A percentile compares a stretch with the other conserved stretches of the same genome.
Evolutionary conservation across 1,140 invertebrate species (phyloP).

Genomic region (Drosophila truncata): DNA sequence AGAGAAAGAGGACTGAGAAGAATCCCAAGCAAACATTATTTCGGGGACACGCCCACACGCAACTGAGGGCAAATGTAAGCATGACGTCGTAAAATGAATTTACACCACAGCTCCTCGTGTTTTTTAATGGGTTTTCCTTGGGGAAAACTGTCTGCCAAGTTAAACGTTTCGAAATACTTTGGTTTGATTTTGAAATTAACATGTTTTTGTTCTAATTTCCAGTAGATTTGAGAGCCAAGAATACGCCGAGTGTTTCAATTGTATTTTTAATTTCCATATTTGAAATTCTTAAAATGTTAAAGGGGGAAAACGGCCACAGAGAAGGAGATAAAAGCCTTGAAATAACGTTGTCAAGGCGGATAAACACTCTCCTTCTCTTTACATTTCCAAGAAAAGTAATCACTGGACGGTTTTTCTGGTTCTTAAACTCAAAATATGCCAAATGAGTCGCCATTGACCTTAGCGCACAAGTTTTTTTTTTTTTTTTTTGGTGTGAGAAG

Average conservation of each 20-base stretch:
- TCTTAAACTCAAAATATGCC: neutral
- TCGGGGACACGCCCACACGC: slow-evolving; percentile 14
- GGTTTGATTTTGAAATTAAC: slow-evolving; percentile 31
- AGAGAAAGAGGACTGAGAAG: neutral
- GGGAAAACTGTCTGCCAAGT: neutral
- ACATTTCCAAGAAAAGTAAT: slow-evolving; percentile 14
- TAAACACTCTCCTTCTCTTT: slow-evolving; percentile 3
- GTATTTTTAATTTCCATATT: slow-evolving; percentile 10
- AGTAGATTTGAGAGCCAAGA: slow-evolving; percentile 7
- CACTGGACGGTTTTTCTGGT: neutral
- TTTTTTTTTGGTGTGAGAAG: neutral
- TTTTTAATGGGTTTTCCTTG: slow-evolving; percentile 17
- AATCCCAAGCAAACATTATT: slow-evolving; percentile 26
- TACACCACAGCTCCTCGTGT: slow-evolving; percentile 16
- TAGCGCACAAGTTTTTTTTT: slow-evolving; percentile 17
- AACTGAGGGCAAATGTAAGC: slow-evolving; percentile 2
- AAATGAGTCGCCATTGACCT: slow-evolving; percentile 50
- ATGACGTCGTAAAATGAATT: slow-evolving; percentile 15
- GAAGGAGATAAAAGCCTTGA: slow-evolving; percentile 5
- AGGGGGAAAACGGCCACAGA: neutral
- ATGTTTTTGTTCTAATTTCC: slow-evolving; percentile 13
- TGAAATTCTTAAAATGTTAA: slow-evolving; percentile 6
- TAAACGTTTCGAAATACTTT: slow-evolving; percentile 7
- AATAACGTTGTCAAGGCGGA: slow-evolving; percentile 28
- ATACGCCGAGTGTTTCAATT: slow-evolving; percentile 6